Evolutionary conservation across 1,140 invertebrate genomes (phyloP).

Genomic region (Palaemon carinicauda): DNA sequence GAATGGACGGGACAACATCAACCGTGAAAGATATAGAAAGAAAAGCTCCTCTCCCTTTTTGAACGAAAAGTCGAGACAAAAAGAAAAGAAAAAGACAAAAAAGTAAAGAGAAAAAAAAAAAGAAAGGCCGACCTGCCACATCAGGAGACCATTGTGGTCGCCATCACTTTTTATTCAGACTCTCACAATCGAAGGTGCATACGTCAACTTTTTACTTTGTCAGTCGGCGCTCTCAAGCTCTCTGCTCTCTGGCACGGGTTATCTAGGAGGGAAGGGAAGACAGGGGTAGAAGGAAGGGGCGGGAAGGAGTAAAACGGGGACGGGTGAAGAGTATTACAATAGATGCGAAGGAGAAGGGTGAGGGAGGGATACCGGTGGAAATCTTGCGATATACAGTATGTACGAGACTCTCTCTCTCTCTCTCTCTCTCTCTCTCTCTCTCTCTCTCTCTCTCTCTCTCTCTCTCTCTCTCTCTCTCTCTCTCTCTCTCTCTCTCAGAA

Average conservation of each 20-base stretch:
- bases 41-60: background rate
- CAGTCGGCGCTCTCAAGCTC: background rate
- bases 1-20: background rate
- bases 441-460: background rate
- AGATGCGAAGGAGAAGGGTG: too few relatives aligned
- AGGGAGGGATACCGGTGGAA: too few relatives aligned
- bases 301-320: too few relatives aligned
- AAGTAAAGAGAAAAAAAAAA: background rate
- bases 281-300: too few relatives aligned
- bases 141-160: constrained; percentile 12
- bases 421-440: background rate
- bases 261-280: too few relatives aligned
- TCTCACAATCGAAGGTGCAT: constrained; percentile 24
- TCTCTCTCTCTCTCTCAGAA: background rate
- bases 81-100: background rate
- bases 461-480: background rate
- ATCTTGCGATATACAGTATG: too few relatives aligned
- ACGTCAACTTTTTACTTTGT: constrained; percentile 31
- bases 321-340: too few relatives aligned
- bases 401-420: background rate
- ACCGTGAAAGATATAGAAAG: background rate
- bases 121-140: constrained; percentile 7
- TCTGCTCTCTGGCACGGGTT: background rate
- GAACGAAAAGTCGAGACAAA: background rate
- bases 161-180: constrained; percentile 28